A percentile compares a stretch with the other conserved stretches of the same genome.
Evolutionary conservation across 2,113 vertebrate genomes (phyloP).

Genomic region (Columba janthina): DNA sequence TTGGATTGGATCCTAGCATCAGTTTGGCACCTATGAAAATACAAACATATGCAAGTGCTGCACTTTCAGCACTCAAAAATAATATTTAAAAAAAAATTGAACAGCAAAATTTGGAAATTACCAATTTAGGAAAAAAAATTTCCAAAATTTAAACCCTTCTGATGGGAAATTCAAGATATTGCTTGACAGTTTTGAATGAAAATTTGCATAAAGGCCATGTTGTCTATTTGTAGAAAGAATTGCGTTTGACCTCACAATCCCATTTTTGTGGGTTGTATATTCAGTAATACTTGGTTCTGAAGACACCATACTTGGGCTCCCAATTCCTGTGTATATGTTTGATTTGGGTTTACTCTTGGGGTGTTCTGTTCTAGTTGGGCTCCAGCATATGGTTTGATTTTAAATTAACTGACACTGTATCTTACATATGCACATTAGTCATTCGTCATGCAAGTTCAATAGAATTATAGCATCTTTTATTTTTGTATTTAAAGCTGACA

Average conservation of each 20-base stretch:
- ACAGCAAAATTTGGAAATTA: background rate
- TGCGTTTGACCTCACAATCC: background rate
- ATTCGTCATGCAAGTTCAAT: slow-evolving; percentile 52
- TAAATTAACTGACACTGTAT: slow-evolving; percentile 54
- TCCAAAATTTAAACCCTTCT: background rate
- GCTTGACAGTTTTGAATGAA: background rate
- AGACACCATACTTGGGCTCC: background rate
- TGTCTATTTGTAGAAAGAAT: background rate
- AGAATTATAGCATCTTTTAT: slow-evolving; percentile 54
- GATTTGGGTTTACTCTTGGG: slow-evolving; percentile 40
- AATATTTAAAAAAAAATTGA: background rate
- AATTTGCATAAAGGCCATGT: background rate
- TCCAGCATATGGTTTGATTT: slow-evolving; percentile 59
- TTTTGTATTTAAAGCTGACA: slow-evolving; percentile 68
- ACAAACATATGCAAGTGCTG: slow-evolving; percentile 37
- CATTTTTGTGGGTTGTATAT: background rate
- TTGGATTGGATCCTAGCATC: slow-evolving; percentile 55
- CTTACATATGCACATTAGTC: slow-evolving; percentile 63
- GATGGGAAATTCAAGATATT: background rate
- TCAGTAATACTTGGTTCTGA: background rate
- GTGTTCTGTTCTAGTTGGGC: slow-evolving; percentile 27
- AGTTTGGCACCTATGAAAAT: slow-evolving; percentile 60
- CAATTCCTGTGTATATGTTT: background rate
- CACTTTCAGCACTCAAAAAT: background rate
- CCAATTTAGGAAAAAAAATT: background rate